Base-by-base conservation (phyloP, 2,797 vertebrate species). In the Sparus aurata region DNA sequence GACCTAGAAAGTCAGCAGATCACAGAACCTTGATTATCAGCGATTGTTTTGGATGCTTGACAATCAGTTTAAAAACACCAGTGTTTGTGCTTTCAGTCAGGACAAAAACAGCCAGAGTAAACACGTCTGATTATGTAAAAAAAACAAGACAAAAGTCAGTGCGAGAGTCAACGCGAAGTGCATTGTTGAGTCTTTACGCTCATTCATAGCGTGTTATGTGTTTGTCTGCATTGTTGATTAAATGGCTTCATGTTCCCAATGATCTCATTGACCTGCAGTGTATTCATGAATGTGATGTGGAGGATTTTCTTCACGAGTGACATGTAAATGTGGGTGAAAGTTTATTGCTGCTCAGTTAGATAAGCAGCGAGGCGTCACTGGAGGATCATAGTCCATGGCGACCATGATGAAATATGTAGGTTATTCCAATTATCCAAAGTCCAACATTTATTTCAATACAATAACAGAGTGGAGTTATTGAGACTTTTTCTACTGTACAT, bases 341-440 rank as follows among this genome's bases (percentile, higher is more conserved):
- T 89, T 93, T 87, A 93, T 69, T 13, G 50, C 63, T 57, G n/a
- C 64, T 75, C 16, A 34, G 69, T 91, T 94, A 89, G 82, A 71
- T 91, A 94, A 93, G 71, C 49, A 69, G 34, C 0, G 12, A 83
- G 63, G 85, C 55, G 59, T 91, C 90, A 93, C 12, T 79, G 23
- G 1, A 41, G 73, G 93, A 49, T 77, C 92, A 93, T 66, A 90
- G 94, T 94, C 87, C 94, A 93, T 78, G 76, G 90, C 79, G 85
- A 34, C 70, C 17, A 0, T 87, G 85, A 87, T 79, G 88, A 90
- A 91, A 89, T 83, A 88, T 89, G 61, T 85, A 87, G 85, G 85
- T 88, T 90, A 90, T 87, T 82, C 43, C 7, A 82, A 22, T 84
- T 18, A 86, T 68, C 77, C 86, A 93, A 94, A 92, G 91, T 94